Base-by-base conservation (phyloP, 2,888 invertebrate genomes). In the Phanerotoma sp. region DNA sequence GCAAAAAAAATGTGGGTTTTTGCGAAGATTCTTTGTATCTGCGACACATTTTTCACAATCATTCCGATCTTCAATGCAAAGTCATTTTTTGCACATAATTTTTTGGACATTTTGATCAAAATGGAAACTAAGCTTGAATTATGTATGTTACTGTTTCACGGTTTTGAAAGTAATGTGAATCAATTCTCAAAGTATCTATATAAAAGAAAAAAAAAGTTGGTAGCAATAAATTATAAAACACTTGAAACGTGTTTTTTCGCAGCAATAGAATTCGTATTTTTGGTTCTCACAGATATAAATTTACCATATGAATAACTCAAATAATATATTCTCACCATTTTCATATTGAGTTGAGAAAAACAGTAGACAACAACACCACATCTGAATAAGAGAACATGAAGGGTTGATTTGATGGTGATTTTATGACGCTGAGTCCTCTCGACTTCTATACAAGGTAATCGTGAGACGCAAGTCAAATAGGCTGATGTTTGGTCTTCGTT, bases 391-490 rank as follows among this genome's bases (percentile, higher is more conserved):
- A 13, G 21, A 25, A 48, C 38, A 46, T 32, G 35, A 44, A 49
- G 57, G 58, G 54, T 57, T 61, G 61, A 56, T 62, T 62, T 61
- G 57, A 62, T 61, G 59, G 57, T 59, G 59, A 62, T 62, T 61
- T 63, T 61, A 61, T 61, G 49, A 53, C 51, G 41, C 51, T 45
- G 48, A 45, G 47, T 25, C 25, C 9, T 25, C 25, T 56, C 41
- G 41, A 47, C 51, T 61, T 56, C 47, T 62, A 57, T 61, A 59
- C 48, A 57, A 48, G 47, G 59, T 56, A 55, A 20, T 38, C 59
- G 58, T 55, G 57, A 55, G 51, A 32, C 16, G 53, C 42, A 18
- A 38, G 5, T 37, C 52, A 46, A 52, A 38, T 46, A 33, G 21
- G 20, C 9, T 20, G n/a, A n/a, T n/a, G 33, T 21, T 22, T 32